A percentile compares a stretch with the other conserved stretches of the same genome.
These are phyloP conservation scores for Monochamus saltuarius DNA, from an alignment of 1,140 invertebrate genomes.

Conservation along the genomic window DNA sequence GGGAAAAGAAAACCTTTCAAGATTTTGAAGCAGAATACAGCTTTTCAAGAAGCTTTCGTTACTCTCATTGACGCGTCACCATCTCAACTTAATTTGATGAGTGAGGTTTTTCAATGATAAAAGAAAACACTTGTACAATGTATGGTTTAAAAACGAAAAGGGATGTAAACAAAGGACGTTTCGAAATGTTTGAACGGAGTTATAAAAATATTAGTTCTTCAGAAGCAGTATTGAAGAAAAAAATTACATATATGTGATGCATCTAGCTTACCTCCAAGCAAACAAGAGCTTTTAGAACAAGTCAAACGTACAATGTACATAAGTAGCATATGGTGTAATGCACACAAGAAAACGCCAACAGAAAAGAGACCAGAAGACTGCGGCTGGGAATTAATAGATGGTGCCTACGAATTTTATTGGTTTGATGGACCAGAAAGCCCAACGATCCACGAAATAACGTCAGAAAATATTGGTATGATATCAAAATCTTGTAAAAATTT, in stretches of 20 bases:
- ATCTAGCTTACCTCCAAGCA: constrained; percentile 29
- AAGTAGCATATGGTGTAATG: constrained; percentile 31
- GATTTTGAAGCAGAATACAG: too few relatives aligned
- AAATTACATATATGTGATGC: constrained; percentile 27
- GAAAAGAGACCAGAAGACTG: constrained; percentile 27
- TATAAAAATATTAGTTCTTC: neutral
- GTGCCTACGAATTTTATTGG: constrained; percentile 29
- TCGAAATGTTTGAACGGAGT: constrained; percentile 13
- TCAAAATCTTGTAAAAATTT: too few relatives aligned
- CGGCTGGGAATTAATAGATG: constrained; percentile 28
- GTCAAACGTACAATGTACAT: constrained; percentile 24
- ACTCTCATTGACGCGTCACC: too few relatives aligned
- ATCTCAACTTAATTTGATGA: constrained; percentile 8
- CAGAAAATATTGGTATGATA: too few relatives aligned
- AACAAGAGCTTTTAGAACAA: constrained; percentile 29
- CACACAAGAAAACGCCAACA: constrained; percentile 28
- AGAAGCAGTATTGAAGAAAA: constrained; percentile 6
- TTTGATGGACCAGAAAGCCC: constrained; percentile 25
- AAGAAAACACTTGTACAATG: constrained; percentile 26
- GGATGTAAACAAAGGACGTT: constrained; percentile 27
- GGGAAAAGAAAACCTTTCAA: too few relatives aligned
- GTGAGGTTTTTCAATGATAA: too few relatives aligned
- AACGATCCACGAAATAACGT: too few relatives aligned
- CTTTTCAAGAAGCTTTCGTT: too few relatives aligned
- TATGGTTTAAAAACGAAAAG: constrained; percentile 29